A percentile compares a stretch with the other conserved stretches of the same genome.
Evolutionary conservation across 92 coral and sea anemone genomes (phyloP).

Genomic region (Heliopora coerulea): DNA sequence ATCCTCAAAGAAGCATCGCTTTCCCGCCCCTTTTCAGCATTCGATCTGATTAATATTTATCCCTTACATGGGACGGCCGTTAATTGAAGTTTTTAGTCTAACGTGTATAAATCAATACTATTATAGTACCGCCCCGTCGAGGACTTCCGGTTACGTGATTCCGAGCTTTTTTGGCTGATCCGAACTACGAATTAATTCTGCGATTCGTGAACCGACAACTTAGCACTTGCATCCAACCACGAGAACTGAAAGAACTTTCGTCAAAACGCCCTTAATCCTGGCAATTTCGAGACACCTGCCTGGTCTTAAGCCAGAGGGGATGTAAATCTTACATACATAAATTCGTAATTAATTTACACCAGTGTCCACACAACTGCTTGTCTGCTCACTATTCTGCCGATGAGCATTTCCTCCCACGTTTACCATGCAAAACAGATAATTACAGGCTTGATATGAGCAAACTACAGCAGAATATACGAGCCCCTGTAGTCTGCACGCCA

Average conservation of each 20-base stretch:
- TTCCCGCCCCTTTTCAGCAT: background rate
- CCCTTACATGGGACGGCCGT: background rate
- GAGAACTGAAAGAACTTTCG: background rate
- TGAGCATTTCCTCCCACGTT: background rate
- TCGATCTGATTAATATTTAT: background rate
- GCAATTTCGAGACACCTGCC: background rate
- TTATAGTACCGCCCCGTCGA: background rate
- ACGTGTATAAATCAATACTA: background rate
- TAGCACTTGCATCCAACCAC: background rate
- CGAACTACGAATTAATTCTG: too few relatives aligned
- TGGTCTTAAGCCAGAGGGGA: background rate
- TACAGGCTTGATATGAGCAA: background rate
- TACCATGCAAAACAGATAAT: background rate
- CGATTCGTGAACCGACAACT: background rate
- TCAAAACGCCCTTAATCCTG: background rate
- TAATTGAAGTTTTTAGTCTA: background rate
- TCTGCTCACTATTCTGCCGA: background rate
- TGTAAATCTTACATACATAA: background rate
- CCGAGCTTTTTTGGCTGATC: too few relatives aligned
- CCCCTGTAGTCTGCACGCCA: background rate
- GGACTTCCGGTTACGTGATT: too few relatives aligned
- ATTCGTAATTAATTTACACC: background rate
- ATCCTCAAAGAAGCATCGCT: constrained; percentile 3
- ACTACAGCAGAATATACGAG: background rate
- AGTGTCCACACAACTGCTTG: background rate